These are phyloP conservation scores for Lutjanus campechanus DNA, from an alignment of 2,797 vertebrate species.

Conservation along the genomic window DNA sequence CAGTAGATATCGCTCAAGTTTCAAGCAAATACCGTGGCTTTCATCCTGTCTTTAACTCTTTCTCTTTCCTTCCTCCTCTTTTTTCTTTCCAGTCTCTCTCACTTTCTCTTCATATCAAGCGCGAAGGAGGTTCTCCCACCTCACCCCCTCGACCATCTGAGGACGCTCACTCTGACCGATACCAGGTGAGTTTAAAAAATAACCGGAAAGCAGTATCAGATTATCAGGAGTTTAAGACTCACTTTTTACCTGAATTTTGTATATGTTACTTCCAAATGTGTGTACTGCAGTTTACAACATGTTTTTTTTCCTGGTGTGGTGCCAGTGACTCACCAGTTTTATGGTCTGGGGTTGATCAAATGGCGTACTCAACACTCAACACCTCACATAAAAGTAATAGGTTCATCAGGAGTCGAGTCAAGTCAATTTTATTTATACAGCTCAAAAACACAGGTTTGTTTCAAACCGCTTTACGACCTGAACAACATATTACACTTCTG, in stretches of 20 bases:
- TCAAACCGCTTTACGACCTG: background rate
- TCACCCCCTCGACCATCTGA: conserved; percentile 91
- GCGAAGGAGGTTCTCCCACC: conserved; percentile 92
- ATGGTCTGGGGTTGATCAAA: conserved; percentile 30
- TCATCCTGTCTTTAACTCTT: conserved; percentile 14
- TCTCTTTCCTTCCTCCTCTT: background rate
- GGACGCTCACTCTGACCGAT: conserved; percentile 94
- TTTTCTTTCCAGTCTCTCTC: conserved; percentile 87
- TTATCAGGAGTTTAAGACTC: background rate
- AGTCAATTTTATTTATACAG: background rate
- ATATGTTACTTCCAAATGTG: background rate
- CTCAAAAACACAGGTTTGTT: conserved; percentile 1
- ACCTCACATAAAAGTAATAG: conserved; percentile 10
- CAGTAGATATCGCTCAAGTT: background rate
- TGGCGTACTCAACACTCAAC: background rate
- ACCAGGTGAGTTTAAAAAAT: conserved; percentile 85
- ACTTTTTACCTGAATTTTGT: background rate
- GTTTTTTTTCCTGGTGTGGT: conserved; percentile 23
- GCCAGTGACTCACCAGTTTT: conserved; percentile 31
- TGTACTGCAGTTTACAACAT: background rate
- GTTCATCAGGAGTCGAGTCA: conserved; percentile 14
- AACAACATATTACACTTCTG: background rate
- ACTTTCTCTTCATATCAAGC: conserved; percentile 94
- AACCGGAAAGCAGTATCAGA: background rate
- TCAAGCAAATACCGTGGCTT: background rate